phyloP scores from a whole-genome alignment of 2,113 vertebrate genomes.

The Sisor rabdophorus region DNA sequence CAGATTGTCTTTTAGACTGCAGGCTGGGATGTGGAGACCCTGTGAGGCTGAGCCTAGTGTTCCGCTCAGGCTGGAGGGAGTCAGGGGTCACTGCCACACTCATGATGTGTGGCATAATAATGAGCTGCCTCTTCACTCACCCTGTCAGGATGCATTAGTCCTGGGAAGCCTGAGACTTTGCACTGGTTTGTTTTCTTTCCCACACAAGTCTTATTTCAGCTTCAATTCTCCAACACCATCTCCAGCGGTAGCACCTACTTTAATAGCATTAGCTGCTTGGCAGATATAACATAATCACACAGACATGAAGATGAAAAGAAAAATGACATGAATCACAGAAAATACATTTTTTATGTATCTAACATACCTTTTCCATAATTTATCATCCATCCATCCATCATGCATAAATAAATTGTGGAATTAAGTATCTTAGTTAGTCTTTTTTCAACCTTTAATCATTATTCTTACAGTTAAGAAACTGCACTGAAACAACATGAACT shows the following conservation, averaged over 20 bases:
- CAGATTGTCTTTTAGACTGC: slow-evolving; percentile 29
- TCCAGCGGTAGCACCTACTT: background rate
- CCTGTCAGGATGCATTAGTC: slow-evolving; percentile 51
- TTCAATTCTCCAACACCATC: background rate
- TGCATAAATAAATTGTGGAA: too few species aligned
- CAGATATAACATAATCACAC: background rate
- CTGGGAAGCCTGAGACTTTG: slow-evolving; percentile 32
- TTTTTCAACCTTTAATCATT: background rate
- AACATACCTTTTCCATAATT: too few species aligned
- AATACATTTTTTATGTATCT: background rate
- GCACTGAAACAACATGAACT: too few species aligned
- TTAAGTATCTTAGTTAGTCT: background rate
- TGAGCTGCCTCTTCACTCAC: slow-evolving; percentile 51
- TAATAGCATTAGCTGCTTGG: background rate
- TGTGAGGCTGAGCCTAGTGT: slow-evolving; percentile 24
- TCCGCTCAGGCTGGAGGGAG: slow-evolving; percentile 29
- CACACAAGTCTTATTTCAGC: slow-evolving; percentile 18
- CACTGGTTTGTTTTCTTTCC: slow-evolving; percentile 12
- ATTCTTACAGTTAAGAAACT: background rate
- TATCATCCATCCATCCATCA: too few species aligned
- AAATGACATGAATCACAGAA: background rate
- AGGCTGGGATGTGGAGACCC: slow-evolving; percentile 23
- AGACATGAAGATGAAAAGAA: background rate
- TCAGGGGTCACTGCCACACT: slow-evolving; percentile 51
- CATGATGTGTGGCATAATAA: slow-evolving; percentile 54